A percentile compares a stretch with the other conserved stretches of the same genome.
These are phyloP conservation scores for Lithophane ornitopus DNA, from an alignment of 2,888 invertebrate species.

Conservation along the genomic window DNA sequence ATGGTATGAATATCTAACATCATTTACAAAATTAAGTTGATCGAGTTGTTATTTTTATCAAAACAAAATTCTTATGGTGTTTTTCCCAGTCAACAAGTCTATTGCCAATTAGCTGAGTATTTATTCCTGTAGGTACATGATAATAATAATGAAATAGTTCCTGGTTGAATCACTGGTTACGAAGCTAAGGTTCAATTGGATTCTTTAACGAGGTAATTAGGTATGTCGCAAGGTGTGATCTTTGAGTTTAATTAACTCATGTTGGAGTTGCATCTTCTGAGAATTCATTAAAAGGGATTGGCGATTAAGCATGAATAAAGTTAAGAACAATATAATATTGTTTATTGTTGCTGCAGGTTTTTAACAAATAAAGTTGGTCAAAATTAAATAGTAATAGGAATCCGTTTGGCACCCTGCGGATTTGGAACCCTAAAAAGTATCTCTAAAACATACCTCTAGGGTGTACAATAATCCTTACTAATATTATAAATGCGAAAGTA, in stretches of 20 bases:
- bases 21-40: background rate
- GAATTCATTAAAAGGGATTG: conserved; percentile 1
- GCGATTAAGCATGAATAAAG: too few species aligned
- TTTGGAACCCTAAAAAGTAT: too few species aligned
- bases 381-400: too few species aligned
- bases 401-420: too few species aligned
- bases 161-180: conserved; percentile 35
- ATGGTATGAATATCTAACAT: too few species aligned
- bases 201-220: conserved; percentile 53
- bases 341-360: too few species aligned
- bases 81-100: background rate
- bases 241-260: conserved; percentile 25
- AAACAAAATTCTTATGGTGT: background rate
- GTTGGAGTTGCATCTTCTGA: conserved; percentile 21
- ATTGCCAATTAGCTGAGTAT: background rate
- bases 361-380: too few species aligned
- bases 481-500: too few species aligned
- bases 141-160: conserved; percentile 17
- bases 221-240: conserved; percentile 30
- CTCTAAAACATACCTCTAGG: too few species aligned
- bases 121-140: background rate
- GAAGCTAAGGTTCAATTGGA: conserved; percentile 46
- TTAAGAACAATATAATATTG: too few species aligned
- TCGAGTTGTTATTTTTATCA: background rate
- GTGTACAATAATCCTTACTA: too few species aligned